These are phyloP conservation scores for Leptura quadrifasciata DNA, from an alignment of 2,888 invertebrate genomes.

Conservation along the genomic window DNA sequence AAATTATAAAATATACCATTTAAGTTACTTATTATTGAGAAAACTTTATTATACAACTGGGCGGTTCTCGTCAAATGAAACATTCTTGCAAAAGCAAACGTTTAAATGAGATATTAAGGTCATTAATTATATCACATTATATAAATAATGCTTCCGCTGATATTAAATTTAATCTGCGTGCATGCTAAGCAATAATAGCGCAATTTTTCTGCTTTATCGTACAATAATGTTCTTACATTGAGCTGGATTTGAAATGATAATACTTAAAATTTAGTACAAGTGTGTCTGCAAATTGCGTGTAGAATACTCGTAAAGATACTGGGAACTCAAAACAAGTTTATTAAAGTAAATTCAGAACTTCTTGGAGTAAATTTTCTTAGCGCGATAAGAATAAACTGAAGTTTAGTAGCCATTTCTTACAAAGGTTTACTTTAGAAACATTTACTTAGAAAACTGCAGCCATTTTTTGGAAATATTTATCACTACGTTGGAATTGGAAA, in stretches of 20 bases:
- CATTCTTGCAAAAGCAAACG: too few relatives aligned
- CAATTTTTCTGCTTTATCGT: neutral
- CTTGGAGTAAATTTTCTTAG: neutral
- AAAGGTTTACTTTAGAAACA: neutral
- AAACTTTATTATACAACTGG: too few relatives aligned
- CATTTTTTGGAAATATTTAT: neutral
- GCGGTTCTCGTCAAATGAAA: too few relatives aligned
- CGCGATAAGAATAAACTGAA: conserved; percentile 12
- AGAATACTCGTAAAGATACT: conserved; percentile 17
- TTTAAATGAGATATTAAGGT: too few relatives aligned
- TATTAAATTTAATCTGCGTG: neutral
- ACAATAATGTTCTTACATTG: neutral
- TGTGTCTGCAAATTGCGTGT: conserved; percentile 22
- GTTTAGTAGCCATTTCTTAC: conserved; percentile 7
- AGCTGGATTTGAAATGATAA: conserved; percentile 12
- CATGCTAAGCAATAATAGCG: neutral
- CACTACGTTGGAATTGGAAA: neutral
- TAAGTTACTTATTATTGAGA: too few relatives aligned
- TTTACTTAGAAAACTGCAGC: neutral
- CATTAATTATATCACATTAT: too few relatives aligned
- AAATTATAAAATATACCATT: too few relatives aligned
- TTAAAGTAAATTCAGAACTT: conserved; percentile 12
- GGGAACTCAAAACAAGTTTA: conserved; percentile 6
- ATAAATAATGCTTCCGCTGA: neutral
- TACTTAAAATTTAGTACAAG: conserved; percentile 12